Evolutionary conservation across 2,888 invertebrate species (phyloP).

Genomic region (Tetropium fuscum): DNA sequence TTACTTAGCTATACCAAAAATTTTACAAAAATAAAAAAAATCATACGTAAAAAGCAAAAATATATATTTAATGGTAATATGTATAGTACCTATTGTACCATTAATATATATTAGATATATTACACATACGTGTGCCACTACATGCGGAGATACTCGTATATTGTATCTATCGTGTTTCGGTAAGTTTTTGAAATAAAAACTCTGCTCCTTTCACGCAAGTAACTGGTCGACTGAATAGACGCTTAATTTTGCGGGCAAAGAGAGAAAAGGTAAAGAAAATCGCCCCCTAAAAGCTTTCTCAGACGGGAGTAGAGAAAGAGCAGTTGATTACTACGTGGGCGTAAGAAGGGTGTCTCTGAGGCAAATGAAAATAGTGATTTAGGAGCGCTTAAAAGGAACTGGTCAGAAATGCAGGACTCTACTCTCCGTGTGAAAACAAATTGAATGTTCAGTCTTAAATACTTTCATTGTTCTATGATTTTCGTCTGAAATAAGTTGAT

Average conservation of each 20-base stretch:
- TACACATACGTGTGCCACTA: neutral
- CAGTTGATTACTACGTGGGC: conserved; percentile 43
- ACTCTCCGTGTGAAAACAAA: too few species aligned
- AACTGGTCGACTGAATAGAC: conserved; percentile 18
- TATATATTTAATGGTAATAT: too few species aligned
- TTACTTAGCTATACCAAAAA: neutral
- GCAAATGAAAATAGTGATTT: conserved; percentile 29
- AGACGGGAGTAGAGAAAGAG: conserved; percentile 34
- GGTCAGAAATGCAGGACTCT: conserved; percentile 2
- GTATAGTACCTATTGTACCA: too few species aligned
- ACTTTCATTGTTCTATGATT: too few species aligned
- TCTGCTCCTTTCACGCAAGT: conserved; percentile 8
- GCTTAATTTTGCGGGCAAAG: conserved; percentile 35
- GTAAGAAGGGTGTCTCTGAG: conserved; percentile 29
- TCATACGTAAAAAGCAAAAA: neutral
- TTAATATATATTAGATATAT: too few species aligned
- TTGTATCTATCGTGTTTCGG: conserved; percentile 1
- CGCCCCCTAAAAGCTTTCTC: conserved; percentile 29
- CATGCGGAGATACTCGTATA: neutral
- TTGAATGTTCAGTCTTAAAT: too few species aligned
- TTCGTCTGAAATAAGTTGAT: too few species aligned
- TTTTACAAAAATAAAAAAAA: neutral
- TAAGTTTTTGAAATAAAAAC: conserved; percentile 7
- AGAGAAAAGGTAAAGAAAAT: conserved; percentile 34
- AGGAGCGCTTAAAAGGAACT: conserved; percentile 14